Evolutionary conservation across 2,797 vertebrate species (phyloP), one percentile per base, ranked within the genome.

Genomic region (Fistularia tabacaria): DNA sequence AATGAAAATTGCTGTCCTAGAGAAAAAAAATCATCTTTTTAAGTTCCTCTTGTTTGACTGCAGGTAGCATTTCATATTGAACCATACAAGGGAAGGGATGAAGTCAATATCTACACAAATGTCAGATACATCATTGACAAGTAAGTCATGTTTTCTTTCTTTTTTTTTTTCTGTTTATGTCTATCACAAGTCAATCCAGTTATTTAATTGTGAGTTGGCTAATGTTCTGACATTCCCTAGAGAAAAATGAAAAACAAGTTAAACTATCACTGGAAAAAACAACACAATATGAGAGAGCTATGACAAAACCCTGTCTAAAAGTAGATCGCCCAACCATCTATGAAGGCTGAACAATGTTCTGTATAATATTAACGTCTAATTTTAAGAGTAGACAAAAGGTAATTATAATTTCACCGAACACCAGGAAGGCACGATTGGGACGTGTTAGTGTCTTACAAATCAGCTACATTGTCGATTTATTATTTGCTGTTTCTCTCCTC

Each of bases 21-120:
- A n/a, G n/a, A n/a, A 25, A 25, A 25, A 25, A 25, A 25, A 25
- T 5, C 2, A 25, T 25, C 25, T 25, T 25, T 25, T 25, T 25
- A 25, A 25, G 25, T 25, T 25, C 5, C 25, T 25, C 25, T 25
- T 13, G 7, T 69, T 36, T 69, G 38, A 62, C 62, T 39, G 49
- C 85, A 98, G 96, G 92, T 98, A 15, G 84, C 88, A 67, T 95
- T 98, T 80, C 95, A 98, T 72, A 97, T 98, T 40, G 96, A 98
- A 42, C 96, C 96, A 7, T 98, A 97, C 81, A 92, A 85, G 83
- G 92, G 90, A 14, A 90, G 95, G 81, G 92, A 98, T 81, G 95
- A 95, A 66, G 87, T 85, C 67, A 96, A 71, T 68, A 94, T 98
- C 93, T 88, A 92, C 66, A 77, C 85, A 74, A 94, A 94, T 76